phyloP scores from a whole-genome alignment of 1,140 invertebrate genomes.

The Leptopilina boulardi region DNA sequence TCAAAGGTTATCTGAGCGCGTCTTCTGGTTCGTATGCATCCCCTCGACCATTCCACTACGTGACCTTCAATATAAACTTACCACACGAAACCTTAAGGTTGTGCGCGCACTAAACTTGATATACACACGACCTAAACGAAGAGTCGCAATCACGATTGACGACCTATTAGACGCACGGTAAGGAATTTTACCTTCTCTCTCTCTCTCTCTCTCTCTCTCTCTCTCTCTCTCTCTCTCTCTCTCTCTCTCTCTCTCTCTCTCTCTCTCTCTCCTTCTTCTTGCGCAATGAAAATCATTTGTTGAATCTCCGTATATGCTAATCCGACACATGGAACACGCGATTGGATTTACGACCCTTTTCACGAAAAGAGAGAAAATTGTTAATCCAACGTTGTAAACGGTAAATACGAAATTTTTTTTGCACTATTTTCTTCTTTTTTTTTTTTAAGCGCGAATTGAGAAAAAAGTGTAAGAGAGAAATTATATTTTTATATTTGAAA shows the following conservation, averaged over 20 bases:
- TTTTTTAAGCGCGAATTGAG: no score
- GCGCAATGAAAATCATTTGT: slow-evolving; percentile 34
- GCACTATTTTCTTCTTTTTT: no score
- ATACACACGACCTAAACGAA: not conserved
- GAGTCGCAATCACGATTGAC: slow-evolving; percentile 28
- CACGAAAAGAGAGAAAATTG: slow-evolving; percentile 7
- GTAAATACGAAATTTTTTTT: not conserved
- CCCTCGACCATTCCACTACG: slow-evolving; percentile 35
- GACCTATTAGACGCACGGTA: slow-evolving; percentile 29
- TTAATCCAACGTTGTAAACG: not conserved
- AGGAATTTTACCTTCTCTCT: slow-evolving; percentile 22
- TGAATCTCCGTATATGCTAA: slow-evolving; percentile 14
- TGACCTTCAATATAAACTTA: slow-evolving; percentile 40
- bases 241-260: no score
- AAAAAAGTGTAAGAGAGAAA: no score
- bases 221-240: no score
- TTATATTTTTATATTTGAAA: no score
- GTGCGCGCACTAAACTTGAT: slow-evolving; percentile 19
- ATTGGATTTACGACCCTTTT: slow-evolving; percentile 15
- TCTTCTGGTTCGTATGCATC: slow-evolving; percentile 41
- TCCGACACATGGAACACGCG: not conserved
- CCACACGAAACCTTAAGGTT: slow-evolving; percentile 27
- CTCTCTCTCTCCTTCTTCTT: no score
- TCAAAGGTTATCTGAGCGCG: slow-evolving; percentile 40
- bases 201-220: no score